Base-by-base conservation (phyloP, 2,797 vertebrate genomes). In the Anisognathus igniventris region DNA sequence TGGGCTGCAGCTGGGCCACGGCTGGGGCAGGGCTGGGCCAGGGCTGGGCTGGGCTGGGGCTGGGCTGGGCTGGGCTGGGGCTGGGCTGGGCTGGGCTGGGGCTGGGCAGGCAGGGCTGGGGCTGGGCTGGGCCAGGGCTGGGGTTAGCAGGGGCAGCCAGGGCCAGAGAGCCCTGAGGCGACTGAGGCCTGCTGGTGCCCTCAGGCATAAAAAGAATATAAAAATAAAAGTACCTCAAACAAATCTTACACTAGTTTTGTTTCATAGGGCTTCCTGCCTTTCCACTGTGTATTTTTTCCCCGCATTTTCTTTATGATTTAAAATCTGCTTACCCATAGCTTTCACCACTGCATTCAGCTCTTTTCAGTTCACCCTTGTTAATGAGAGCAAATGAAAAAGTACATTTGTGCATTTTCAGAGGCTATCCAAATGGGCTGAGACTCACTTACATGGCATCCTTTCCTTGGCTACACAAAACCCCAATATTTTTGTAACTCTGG, bases 401-500 rank as follows among this genome's bases (percentile, higher is more conserved):
- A 67, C 27, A 12, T 77, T 74, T 95, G 57, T 96, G 68, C 39
- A 70, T 93, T 91, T 95, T 89, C 75, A 96, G 90, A 97, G 82
- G 45, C 84, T 74, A 42, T 90, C 74, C 75, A 94, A 92, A 90
- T 95, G 93, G 94, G 92, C 93, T 95, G 90, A 94, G 73, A 78
- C 93, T 93, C 88, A 95, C 71, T 92, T 95, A 91, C 17, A 74
- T 62, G 86, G 76, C 95, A 96, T 93, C 88, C 48, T 90, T 90
- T 94, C 95, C 82, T 92, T 84, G 92, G 90, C 82, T 95, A 95
- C 91, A 96, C 76, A 88, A 93, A 95, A 8, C 4, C 14, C 0
- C 89, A 96, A 51, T 96, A 96, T 95, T 98, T 97, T 97, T 95
- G 62, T 94, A 97, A 88, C 74, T 92, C 94, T 88, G 76, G 86